phyloP scores from a whole-genome alignment of 2,797 vertebrate genomes.

The Paedocypris micromegethes region DNA sequence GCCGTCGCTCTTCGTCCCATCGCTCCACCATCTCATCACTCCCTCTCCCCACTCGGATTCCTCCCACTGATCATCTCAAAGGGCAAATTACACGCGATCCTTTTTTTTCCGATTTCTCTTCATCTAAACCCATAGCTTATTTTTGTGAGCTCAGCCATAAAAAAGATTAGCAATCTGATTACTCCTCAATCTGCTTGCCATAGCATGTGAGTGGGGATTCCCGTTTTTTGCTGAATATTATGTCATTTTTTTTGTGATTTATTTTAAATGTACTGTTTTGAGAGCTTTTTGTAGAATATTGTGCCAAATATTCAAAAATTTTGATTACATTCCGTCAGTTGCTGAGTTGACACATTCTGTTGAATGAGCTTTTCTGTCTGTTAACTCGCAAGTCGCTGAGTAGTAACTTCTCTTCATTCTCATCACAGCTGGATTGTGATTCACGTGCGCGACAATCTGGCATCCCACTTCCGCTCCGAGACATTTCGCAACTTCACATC shows the following conservation, averaged over 20 bases:
- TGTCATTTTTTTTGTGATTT: background rate
- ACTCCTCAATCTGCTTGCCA: slow-evolving; percentile 54
- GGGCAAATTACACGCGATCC: slow-evolving; percentile 56
- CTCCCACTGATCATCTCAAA: slow-evolving; percentile 60
- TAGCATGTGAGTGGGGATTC: background rate
- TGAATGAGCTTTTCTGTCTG: too few relatives aligned
- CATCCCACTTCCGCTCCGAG: too few relatives aligned
- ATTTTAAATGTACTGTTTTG: background rate
- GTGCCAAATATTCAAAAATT: too few relatives aligned
- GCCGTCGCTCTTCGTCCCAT: slow-evolving; percentile 10
- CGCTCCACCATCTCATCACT: slow-evolving; percentile 9
- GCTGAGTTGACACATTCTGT: too few relatives aligned
- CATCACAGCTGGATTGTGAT: too few relatives aligned
- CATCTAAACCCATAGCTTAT: slow-evolving; percentile 37
- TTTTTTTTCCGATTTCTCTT: slow-evolving; percentile 19
- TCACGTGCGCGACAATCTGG: too few relatives aligned
- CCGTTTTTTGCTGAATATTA: background rate
- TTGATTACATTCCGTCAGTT: too few relatives aligned
- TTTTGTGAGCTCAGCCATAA: slow-evolving; percentile 51
- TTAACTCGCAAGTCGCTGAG: too few relatives aligned
- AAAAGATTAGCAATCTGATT: slow-evolving; percentile 55
- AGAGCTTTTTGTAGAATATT: too few relatives aligned
- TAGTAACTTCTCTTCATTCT: too few relatives aligned
- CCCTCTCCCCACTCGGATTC: slow-evolving; percentile 48
- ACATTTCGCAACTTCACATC: too few relatives aligned